These are phyloP conservation scores for Aporrectodea caliginosa DNA, from an alignment of 1,140 invertebrate genomes.

Conservation along the genomic window DNA sequence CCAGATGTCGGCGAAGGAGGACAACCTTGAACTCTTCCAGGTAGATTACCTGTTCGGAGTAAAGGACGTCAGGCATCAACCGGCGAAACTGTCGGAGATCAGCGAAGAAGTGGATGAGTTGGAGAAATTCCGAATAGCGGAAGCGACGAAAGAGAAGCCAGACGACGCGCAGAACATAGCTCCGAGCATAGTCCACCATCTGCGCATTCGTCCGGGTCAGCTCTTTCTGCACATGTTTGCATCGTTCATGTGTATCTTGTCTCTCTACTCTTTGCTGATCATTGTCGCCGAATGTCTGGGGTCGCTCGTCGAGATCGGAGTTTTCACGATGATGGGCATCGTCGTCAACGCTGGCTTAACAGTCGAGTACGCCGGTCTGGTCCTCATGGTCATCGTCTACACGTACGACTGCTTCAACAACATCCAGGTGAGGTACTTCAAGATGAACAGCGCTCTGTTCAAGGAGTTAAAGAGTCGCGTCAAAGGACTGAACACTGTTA, in stretches of 20 bases:
- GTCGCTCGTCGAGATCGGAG: constrained; percentile 46
- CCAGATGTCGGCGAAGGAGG: constrained; percentile 18
- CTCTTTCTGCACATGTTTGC: constrained; percentile 39
- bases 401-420: constrained; percentile 54
- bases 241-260: constrained; percentile 41
- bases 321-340: constrained; percentile 54
- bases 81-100: background rate
- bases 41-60: background rate
- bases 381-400: constrained; percentile 50
- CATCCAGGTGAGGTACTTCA: constrained; percentile 51
- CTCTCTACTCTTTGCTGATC: constrained; percentile 44
- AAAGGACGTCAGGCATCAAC: background rate
- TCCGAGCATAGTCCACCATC: background rate
- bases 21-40: constrained; percentile 22
- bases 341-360: constrained; percentile 51
- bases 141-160: background rate
- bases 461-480: constrained; percentile 49
- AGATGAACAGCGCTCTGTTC: constrained; percentile 49
- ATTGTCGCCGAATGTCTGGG: constrained; percentile 46
- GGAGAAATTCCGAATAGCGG: constrained; percentile 28
- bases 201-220: constrained; percentile 17
- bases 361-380: constrained; percentile 51
- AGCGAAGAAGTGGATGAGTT: background rate
- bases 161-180: background rate
- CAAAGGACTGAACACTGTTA: constrained; percentile 48